These are phyloP conservation scores for Leptopterna dolabrata DNA, from an alignment of 2,888 invertebrate species.

Conservation along the genomic window DNA sequence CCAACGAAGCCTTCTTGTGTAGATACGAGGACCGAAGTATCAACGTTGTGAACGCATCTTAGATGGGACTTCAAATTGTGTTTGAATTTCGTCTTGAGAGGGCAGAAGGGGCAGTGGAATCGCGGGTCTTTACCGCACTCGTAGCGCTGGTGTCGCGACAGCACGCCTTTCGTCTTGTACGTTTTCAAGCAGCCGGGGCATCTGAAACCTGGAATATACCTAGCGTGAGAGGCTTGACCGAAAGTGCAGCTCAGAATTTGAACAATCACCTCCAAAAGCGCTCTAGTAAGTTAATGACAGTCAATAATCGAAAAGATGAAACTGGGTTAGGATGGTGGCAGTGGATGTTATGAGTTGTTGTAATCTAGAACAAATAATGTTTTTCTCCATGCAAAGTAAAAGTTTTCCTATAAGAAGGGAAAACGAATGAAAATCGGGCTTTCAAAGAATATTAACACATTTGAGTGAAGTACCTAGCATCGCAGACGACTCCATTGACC, in stretches of 20 bases:
- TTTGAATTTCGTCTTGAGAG: conserved; percentile 30
- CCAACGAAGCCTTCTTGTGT: neutral
- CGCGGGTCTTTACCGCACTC: conserved; percentile 65
- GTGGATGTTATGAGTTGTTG: too few relatives aligned
- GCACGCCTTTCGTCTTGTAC: conserved; percentile 55
- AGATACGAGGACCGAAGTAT: neutral
- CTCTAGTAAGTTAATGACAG: neutral
- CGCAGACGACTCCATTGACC: too few relatives aligned
- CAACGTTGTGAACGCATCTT: neutral
- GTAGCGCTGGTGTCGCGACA: conserved; percentile 61
- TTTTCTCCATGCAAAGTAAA: too few relatives aligned
- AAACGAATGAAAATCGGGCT: too few relatives aligned
- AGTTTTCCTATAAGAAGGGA: too few relatives aligned
- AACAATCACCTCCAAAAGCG: neutral
- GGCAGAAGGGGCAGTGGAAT: conserved; percentile 65
- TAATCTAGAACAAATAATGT: too few relatives aligned
- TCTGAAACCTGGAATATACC: neutral
- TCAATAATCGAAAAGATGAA: neutral
- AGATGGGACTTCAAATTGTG: neutral
- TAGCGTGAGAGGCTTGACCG: neutral
- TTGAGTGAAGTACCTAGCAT: too few relatives aligned
- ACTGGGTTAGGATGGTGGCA: too few relatives aligned
- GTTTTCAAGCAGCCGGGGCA: conserved; percentile 57
- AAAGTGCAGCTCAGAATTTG: neutral
- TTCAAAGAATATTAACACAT: too few relatives aligned